Base-by-base conservation (phyloP, 1,140 invertebrate genomes). In the Rhynchophorus ferrugineus region DNA sequence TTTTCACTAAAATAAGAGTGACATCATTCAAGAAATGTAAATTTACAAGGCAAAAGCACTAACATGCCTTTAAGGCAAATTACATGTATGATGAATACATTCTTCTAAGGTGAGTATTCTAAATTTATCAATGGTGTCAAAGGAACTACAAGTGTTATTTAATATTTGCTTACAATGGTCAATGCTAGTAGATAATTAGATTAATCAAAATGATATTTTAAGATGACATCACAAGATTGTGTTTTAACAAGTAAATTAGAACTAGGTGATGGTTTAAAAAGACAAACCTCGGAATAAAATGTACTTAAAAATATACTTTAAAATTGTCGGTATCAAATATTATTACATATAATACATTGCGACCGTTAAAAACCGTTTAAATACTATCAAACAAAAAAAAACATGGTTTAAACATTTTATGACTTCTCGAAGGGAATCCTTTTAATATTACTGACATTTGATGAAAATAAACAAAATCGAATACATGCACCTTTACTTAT, bases 21-120 rank as follows among this genome's bases (percentile, higher is more conserved):
- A 41, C 38, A 41, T 41, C 38, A 41, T 41, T n/a, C 38, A 41
- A 41, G 38, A 41, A 41, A 19, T 41, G 38, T 5, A 17, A 19
- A 19, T 29, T 18, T 18, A 41, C 18, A 17, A 17, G 16, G 17
- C 14, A 17, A 41, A 18, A 11, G 20, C 14, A 17, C 14, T 18
- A 41, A 18, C 8, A 19, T 41, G 18, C 38, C 38, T 18, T 41
- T 17, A 41, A 20, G 38, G 38, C 17, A 41, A 17, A 16, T 17
- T 17, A 16, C 2, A 14, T 14, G n/a, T 7, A 38, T n/a, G n/a
- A 16, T 16, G 14, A 8, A 37, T 8, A 37, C 14, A 13, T 37
- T 14, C 6, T 14, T n/a, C 35, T 37, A 8, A 37, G 8, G 8
- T 37, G 14, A 8, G 5, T 8, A 41, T 41, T 41, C 38, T 41